Evolutionary conservation across 92 coral and sea anemone genomes (phyloP), one percentile per base, ranked within the genome.

Genomic region (Desmophyllum pertusum): DNA sequence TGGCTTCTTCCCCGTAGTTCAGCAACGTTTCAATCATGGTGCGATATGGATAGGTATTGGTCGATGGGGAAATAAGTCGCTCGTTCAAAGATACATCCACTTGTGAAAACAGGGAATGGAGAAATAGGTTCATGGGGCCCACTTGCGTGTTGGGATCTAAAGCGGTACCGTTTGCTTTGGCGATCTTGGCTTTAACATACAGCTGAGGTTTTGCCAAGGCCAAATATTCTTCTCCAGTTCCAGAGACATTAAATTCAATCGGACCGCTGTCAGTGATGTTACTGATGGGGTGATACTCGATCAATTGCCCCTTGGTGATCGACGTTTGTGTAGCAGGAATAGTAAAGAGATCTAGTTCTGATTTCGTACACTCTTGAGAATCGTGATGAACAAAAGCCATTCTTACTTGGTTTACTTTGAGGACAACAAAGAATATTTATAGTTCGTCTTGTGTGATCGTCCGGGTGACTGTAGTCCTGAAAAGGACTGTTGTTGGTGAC

Each of bases 1-100:
- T 89, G 39, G 92, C 92, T 4, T 83, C 92, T 25, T 84, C 85
- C 5, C 92, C 92, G 25, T 70, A 89, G 77, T 89, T 89, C 25
- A 89, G 64, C 19, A 76, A 67, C 11, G 89, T 85, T 66, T 84
- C 88, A 30, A 80, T 39, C 69, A 73, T 85, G 33, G 82, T 73
- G 31, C 81, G 72, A 31, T 55, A 31, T n/a, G 81, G 36, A 37
- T 86, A 86, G 62, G 90, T 80, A 37, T 76, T 67, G 15, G 90
- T 79, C 3, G 85, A 13, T 35, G 80, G 62, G 5, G 88, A 67
- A 45, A 88, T 82, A 17, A 59, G 73, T 18, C 74, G 84, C 36
- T 68, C 88, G 29, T 84, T 84, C 43, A 88, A n/a, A 35, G 62
- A 53, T 14, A 53, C 62, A 35, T 86, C 81, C 15, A 80, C 65